A percentile compares a stretch with the other conserved stretches of the same genome.
Evolutionary conservation across 2,888 invertebrate species (phyloP).

Genomic region (Quadroppia sp.): DNA sequence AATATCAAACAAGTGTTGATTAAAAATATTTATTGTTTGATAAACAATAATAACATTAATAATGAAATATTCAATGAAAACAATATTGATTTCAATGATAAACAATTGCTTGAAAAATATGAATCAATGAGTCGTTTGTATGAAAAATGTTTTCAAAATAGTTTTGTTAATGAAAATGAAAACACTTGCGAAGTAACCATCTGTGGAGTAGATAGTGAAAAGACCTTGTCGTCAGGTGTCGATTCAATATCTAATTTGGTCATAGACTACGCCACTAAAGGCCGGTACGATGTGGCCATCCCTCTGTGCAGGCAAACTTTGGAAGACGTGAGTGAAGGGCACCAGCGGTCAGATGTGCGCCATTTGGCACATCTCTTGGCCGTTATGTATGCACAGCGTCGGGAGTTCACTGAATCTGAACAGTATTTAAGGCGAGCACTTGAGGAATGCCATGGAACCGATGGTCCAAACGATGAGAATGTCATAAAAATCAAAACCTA

Average conservation of each 20-base stretch:
- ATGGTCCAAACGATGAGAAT: not conserved
- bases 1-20: not conserved
- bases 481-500: not conserved
- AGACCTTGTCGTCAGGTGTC: not conserved
- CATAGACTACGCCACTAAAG: not conserved
- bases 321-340: not conserved
- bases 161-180: not conserved
- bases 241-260: not conserved
- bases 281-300: constrained; percentile 6
- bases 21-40: not conserved
- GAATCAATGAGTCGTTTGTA: constrained; percentile 19
- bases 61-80: not conserved
- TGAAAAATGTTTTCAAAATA: not conserved
- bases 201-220: not conserved
- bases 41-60: not conserved
- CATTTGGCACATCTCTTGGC: not conserved
- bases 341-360: not conserved
- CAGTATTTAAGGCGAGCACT: not conserved
- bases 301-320: constrained; percentile 13
- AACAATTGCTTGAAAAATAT: not conserved
- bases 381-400: not conserved
- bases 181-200: not conserved
- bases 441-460: not conserved
- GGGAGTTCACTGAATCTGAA: not conserved
- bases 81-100: not conserved